Evolutionary conservation across 1,140 invertebrate genomes (phyloP), one percentile per base, ranked within the genome.

Genomic region (Anagrus nilaparvatae): DNA sequence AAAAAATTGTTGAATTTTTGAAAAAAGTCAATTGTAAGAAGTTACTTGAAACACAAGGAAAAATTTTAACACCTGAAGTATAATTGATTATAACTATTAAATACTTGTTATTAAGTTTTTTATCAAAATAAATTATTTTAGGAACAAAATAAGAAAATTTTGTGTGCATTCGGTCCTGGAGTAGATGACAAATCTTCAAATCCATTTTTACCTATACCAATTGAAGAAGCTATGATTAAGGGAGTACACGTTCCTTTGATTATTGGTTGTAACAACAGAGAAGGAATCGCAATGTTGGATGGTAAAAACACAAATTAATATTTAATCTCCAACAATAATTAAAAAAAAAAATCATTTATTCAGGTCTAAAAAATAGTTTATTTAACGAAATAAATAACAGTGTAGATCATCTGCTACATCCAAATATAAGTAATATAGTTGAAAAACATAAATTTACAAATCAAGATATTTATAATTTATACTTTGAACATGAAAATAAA

Each of bases 191-290:
- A 58, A 44, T 61, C 56, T 3, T 49, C 52, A 17, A 52, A 57
- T 39, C 61, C 68, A 31, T 63, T 75, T 40, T 29, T 75, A 13
- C 51, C 66, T 0, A 45, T 60, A 10, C 49, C 65, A 25, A 61
- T 63, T 3, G 19, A 18, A 7, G 38, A 50, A 14, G 44, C 60
- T 13, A 52, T 51, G 14, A 61, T 70, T 32, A 59, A 60, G 27
- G 69, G 70, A 27, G 51, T 70, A 21, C 67, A 72, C 40, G 63
- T 82, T 12, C 78, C 80, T 0, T 60, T 74, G n/a, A 67, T 82
- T 6, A 51, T 73, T 13, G 81, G 81, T 1, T 72, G 74, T 28
- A 76, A 70, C 50, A 59, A 51, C n/a, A 55, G 63, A 10, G 81
- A 84, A 64, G 73, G 74, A 12, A 49, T 74, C 9, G n/a, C n/a